phyloP scores from a whole-genome alignment of 2,888 invertebrate genomes.

The Drosophila histrio region DNA sequence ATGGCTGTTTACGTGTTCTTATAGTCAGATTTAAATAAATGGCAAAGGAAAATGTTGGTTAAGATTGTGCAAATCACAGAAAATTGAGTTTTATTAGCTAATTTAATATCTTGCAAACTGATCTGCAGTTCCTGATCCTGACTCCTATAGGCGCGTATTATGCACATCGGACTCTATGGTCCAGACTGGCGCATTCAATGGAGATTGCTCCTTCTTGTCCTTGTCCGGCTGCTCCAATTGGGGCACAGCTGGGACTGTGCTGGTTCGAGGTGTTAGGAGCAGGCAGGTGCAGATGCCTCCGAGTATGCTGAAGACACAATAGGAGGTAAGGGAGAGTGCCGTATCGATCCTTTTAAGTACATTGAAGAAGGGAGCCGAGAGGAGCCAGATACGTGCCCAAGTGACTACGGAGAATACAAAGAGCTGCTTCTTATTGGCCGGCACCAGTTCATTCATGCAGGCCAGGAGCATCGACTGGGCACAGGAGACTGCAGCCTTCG shows the following conservation, averaged over 20 bases:
- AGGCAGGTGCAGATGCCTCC: constrained; percentile 82
- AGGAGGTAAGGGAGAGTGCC: constrained; percentile 82
- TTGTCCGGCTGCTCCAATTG: constrained; percentile 37
- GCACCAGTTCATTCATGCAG: constrained; percentile 83
- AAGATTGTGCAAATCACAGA: constrained; percentile 66
- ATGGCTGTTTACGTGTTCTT: constrained; percentile 48
- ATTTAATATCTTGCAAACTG: constrained; percentile 13
- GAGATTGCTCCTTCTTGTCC: constrained; percentile 66
- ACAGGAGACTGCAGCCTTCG: constrained; percentile 84
- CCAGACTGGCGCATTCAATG: constrained; percentile 70
- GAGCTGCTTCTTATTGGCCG: constrained; percentile 81
- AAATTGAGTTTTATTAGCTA: constrained; percentile 53
- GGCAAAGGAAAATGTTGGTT: background rate
- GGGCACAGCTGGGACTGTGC: constrained; percentile 37
- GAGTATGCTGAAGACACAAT: constrained; percentile 79
- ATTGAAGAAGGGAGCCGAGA: constrained; percentile 84
- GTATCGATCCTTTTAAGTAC: constrained; percentile 81
- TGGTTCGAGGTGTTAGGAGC: constrained; percentile 71
- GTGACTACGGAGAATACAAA: constrained; percentile 83
- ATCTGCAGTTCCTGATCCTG: background rate
- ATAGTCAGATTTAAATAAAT: constrained; percentile 25
- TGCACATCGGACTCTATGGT: constrained; percentile 71
- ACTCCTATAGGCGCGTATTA: constrained; percentile 66
- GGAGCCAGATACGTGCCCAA: constrained; percentile 83
- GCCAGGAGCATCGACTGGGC: constrained; percentile 84